phyloP scores from a whole-genome alignment of 1,140 invertebrate genomes.

The Psilanteris sp. region DNA sequence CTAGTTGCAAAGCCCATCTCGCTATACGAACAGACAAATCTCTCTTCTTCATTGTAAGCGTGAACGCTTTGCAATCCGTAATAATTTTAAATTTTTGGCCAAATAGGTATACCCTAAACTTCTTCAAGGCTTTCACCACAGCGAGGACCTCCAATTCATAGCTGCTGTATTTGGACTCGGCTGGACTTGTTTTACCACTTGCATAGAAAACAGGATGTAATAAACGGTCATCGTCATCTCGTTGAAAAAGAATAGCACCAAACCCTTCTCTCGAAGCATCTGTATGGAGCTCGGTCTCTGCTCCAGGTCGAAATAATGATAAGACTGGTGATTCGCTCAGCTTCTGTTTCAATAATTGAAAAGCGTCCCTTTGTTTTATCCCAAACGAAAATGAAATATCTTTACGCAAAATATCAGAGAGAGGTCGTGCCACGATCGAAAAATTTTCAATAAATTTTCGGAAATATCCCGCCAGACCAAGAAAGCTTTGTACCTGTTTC shows the following conservation, averaged over 20 bases:
- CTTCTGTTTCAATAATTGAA: neutral
- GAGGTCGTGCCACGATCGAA: neutral
- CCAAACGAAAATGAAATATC: neutral
- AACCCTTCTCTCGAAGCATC: neutral
- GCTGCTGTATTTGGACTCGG: too few relatives aligned
- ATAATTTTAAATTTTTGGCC: too few relatives aligned
- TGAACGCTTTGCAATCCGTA: too few relatives aligned
- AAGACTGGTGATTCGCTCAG: neutral
- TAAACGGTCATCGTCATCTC: too few relatives aligned
- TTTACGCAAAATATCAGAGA: neutral
- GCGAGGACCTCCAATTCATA: too few relatives aligned
- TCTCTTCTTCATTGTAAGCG: too few relatives aligned
- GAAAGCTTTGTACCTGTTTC: neutral
- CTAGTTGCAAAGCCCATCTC: too few relatives aligned
- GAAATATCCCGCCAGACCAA: neutral
- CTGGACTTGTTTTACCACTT: too few relatives aligned
- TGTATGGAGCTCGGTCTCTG: neutral
- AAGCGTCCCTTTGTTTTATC: neutral
- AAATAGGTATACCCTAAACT: too few relatives aligned
- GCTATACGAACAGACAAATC: too few relatives aligned
- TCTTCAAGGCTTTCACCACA: too few relatives aligned
- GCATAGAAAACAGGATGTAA: too few relatives aligned
- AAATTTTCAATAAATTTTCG: neutral
- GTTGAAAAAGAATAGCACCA: neutral
- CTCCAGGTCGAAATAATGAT: neutral